phyloP scores from a whole-genome alignment of 1,140 invertebrate species.

The Eueides isabella region DNA sequence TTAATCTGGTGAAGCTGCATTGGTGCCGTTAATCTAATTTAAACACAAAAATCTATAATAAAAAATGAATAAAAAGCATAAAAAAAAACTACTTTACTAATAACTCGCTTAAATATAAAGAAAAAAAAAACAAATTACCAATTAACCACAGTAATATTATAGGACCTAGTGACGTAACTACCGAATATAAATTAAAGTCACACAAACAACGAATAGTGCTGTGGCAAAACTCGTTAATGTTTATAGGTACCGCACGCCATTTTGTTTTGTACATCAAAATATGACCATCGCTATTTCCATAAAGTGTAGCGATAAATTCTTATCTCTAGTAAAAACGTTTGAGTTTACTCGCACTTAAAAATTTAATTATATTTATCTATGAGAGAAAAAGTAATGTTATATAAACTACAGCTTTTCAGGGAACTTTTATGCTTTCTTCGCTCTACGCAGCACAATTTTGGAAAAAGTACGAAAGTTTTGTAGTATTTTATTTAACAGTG shows the following conservation, averaged over 20 bases:
- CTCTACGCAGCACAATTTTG: too few relatives aligned
- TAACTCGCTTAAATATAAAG: not conserved
- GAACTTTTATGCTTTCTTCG: too few relatives aligned
- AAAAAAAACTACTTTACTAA: not conserved
- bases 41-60: not conserved
- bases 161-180: slow-evolving; percentile 54
- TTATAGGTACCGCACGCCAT: slow-evolving; percentile 16
- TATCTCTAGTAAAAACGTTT: not conserved
- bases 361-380: not conserved
- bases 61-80: not conserved
- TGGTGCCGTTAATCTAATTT: too few relatives aligned
- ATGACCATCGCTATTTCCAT: slow-evolving; percentile 38
- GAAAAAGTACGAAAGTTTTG: too few relatives aligned
- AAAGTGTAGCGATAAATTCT: slow-evolving; percentile 20
- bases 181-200: slow-evolving; percentile 42
- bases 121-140: not conserved
- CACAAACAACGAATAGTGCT: slow-evolving; percentile 1
- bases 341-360: not conserved
- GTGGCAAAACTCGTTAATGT: slow-evolving; percentile 19
- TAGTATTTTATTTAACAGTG: too few relatives aligned
- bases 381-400: too few relatives aligned
- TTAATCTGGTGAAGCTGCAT: too few relatives aligned
- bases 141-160: not conserved
- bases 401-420: too few relatives aligned
- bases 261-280: slow-evolving; percentile 35